phyloP scores from a whole-genome alignment of 2,113 vertebrate species.

The Oreochromis aureus region DNA sequence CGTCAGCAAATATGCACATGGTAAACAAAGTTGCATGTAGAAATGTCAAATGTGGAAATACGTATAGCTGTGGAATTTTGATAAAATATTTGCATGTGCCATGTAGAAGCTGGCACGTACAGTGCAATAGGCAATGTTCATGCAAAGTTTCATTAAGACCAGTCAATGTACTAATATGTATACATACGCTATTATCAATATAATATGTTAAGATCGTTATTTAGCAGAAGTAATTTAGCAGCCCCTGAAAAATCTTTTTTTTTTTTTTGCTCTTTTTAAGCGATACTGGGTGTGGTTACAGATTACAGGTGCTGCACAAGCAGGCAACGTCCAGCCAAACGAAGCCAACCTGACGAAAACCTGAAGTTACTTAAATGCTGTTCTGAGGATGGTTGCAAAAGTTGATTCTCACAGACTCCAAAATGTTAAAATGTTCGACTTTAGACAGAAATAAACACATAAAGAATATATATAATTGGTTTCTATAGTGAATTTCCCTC shows the following conservation, averaged over 20 bases:
- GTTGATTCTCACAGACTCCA: background rate
- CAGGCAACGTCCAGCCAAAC: rapidly evolving
- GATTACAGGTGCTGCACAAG: background rate
- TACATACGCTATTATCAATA: background rate
- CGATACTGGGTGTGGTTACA: background rate
- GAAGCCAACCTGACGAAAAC: background rate
- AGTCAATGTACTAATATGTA: background rate
- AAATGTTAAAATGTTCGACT: background rate
- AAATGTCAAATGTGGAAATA: background rate
- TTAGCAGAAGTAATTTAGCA: background rate
- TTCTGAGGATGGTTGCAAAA: no score
- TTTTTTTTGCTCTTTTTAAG: background rate
- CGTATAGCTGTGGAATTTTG: background rate
- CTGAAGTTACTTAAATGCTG: background rate
- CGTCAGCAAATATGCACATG: background rate
- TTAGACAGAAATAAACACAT: background rate
- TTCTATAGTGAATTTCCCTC: rapidly evolving
- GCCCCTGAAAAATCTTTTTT: background rate
- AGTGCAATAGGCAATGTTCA: rapidly evolving
- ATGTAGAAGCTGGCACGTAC: background rate
- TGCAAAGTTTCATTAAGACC: background rate
- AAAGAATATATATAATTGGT: background rate
- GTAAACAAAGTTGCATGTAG: background rate
- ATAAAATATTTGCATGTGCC: background rate
- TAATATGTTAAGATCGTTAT: background rate